Conservation (phyloP, 2,888 invertebrate genomes). For the Nomada lathburiana region DNA sequence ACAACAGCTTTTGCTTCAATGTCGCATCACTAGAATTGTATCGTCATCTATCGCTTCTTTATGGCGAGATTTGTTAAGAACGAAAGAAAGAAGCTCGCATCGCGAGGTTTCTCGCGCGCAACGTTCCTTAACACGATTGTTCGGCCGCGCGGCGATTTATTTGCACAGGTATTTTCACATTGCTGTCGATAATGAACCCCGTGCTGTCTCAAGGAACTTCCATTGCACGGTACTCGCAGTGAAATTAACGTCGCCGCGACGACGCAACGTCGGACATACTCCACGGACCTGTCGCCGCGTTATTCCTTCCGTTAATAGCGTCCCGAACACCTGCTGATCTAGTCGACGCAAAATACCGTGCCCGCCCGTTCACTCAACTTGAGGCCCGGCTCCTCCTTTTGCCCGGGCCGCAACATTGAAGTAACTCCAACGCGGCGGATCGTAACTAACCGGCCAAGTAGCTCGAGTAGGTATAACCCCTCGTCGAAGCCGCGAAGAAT, state of each 20-base stretch:
- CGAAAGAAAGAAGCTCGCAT: too few relatives aligned
- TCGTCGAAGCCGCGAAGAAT: slow-evolving; percentile 34
- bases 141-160: background rate
- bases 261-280: background rate
- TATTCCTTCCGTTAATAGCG: slow-evolving; percentile 35
- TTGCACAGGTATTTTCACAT: background rate
- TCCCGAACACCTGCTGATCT: slow-evolving; percentile 47
- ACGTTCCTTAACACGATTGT: too few relatives aligned
- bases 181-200: background rate
- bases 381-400: background rate
- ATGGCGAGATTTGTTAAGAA: too few relatives aligned
- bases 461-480: slow-evolving; percentile 21
- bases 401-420: slow-evolving; percentile 5
- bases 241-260: slow-evolving; percentile 34
- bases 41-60: too few relatives aligned
- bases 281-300: background rate
- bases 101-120: too few relatives aligned
- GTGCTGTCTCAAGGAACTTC: background rate
- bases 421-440: background rate
- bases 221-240: slow-evolving; percentile 14
- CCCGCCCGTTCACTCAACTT: slow-evolving; percentile 16
- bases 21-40: too few relatives aligned
- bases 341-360: slow-evolving; percentile 31
- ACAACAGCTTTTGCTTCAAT: background rate
- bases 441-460: slow-evolving; percentile 39